Conservation (phyloP, 2,888 invertebrate genomes). For the Conops quadrifasciatus region DNA sequence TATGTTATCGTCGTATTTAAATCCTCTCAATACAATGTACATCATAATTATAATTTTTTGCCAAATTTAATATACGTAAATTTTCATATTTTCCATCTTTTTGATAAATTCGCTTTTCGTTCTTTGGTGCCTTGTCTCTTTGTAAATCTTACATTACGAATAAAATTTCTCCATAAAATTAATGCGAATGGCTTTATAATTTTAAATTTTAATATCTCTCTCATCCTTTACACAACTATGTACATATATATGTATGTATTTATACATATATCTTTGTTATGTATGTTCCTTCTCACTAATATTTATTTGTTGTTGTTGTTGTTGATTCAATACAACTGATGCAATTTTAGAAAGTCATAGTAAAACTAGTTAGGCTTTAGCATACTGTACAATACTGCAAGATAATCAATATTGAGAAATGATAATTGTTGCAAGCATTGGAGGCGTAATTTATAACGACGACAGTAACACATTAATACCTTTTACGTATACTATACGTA, state of each 20-base stretch:
- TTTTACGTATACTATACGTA: too few species aligned
- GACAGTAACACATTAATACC: background rate
- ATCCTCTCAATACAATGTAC: too few species aligned
- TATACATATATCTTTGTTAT: slow-evolving; percentile 5
- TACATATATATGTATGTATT: background rate
- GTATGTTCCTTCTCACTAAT: slow-evolving; percentile 3
- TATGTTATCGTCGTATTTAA: too few species aligned
- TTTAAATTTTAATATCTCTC: too few species aligned
- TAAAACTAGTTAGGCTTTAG: slow-evolving; percentile 65
- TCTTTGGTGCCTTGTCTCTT: background rate
- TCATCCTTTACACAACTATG: background rate
- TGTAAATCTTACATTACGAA: background rate
- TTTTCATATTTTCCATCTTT: background rate
- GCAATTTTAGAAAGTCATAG: slow-evolving; percentile 62
- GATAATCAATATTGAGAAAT: slow-evolving; percentile 57
- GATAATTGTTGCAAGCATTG: slow-evolving; percentile 35
- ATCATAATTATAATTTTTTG: too few species aligned
- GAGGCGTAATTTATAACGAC: slow-evolving; percentile 3
- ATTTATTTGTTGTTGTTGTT: slow-evolving; percentile 29
- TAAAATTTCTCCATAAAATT: too few species aligned
- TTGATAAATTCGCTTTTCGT: background rate
- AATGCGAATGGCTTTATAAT: background rate
- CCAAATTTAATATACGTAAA: too few species aligned
- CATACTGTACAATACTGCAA: slow-evolving; percentile 61
- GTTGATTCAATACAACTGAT: slow-evolving; percentile 11